Evolutionary conservation across 1,140 invertebrate species (phyloP), one percentile per base, ranked within the genome.

Genomic region (Prorops nasuta): DNA sequence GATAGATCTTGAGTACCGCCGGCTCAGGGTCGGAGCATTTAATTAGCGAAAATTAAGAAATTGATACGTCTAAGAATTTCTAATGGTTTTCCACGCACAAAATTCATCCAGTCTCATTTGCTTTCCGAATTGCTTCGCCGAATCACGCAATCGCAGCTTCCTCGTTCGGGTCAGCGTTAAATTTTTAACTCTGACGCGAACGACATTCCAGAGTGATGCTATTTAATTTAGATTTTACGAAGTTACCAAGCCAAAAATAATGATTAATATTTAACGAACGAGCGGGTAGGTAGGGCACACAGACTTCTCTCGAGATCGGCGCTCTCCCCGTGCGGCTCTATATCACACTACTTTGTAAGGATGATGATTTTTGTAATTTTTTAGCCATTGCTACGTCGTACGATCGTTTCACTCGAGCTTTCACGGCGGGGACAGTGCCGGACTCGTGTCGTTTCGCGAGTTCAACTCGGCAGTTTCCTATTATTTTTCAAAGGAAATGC

Each of bases 181-280:
- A 1, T 10, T 48, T 12, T 17, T 50, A 49, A 45, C 20, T 31
- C 35, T 20, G 15, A 36, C 21, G 16, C 35, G 34, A 16, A 37
- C 37, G 39, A n/a, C 50, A 52, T 38, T 34, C 35, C 28, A 49
- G 10, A 14, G 54, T 28, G 35, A 45, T 47, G 46, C 40, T 66
- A 66, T 66, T 67, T 70, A 69, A 67, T 67, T 66, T 67, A 70
- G 55, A 61, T 35, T 56, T 63, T 63, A 58, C 42, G 58, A 65
- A 72, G 68, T 72, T 71, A 72, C 63, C 69, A 72, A 69, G 66
- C 63, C 66, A 72, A 72, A 67, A 65, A 64, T 28, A 28, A 62
- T 66, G 65, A 59, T 44, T 66, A 66, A 55, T 66, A 57, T 50
- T 64, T 54, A 49, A 59, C 14, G 44, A 41, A 42, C 21, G 32